Evolutionary conservation across 2,888 invertebrate species (phyloP), one percentile per base, ranked within the genome.

Genomic region (Stegana nigrithorax): DNA sequence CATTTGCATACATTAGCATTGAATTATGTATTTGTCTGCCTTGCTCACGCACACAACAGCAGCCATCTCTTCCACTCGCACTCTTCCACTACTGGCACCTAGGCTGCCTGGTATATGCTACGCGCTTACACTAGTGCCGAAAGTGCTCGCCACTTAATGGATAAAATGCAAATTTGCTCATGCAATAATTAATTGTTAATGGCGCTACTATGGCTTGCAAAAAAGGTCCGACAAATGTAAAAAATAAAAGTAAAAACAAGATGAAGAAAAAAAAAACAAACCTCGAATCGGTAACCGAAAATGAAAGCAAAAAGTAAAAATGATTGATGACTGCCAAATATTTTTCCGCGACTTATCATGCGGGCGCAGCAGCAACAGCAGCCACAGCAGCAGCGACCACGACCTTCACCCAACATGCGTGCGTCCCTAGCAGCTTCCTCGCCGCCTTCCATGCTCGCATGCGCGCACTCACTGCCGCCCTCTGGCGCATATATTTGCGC

Each of bases 1-100:
- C 60, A 73, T 68, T 70, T 76, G 68, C 70, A 75, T 71, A 71
- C 63, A 73, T 72, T 65, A 70, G 63, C 39, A 57, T 55, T 2
- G 36, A 17, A 36, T 50, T 8, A n/a, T 50, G 60, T 25, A 39
- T 45, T 19, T 51, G 39, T 39, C n/a, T 59, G 55, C 59, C 55
- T 53, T 64, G 7, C n/a, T 10, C 3, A n/a, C 23, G 7, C 25
- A 12, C 23, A n/a, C n/a, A n/a, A n/a, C n/a, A n/a, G n/a, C n/a
- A n/a, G n/a, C n/a, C n/a, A n/a, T n/a, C n/a, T n/a, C n/a, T n/a
- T n/a, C n/a, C n/a, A n/a, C n/a, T n/a, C n/a, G n/a, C n/a, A n/a
- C n/a, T n/a, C n/a, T n/a, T n/a, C n/a, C n/a, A n/a, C n/a, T n/a
- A n/a, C n/a, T n/a, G n/a, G n/a, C n/a, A n/a, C n/a, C n/a, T n/a